A percentile compares a stretch with the other conserved stretches of the same genome.
These are phyloP conservation scores for Pipistrellus nathusii DNA, from an alignment of 2,797 vertebrate genomes.

Conservation along the genomic window DNA sequence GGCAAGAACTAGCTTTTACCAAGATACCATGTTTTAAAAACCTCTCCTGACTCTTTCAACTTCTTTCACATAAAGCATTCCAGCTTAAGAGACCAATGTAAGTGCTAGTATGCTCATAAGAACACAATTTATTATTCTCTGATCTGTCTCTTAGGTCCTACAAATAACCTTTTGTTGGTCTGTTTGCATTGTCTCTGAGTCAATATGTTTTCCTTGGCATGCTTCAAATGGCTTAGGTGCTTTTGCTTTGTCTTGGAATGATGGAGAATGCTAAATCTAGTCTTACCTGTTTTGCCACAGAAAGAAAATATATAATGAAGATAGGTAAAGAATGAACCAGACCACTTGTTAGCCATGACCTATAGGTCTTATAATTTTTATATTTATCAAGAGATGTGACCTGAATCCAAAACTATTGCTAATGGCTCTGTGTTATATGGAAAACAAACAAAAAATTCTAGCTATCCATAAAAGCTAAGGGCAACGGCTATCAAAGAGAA, in stretches of 20 bases:
- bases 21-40: conserved; percentile 36
- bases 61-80: conserved; percentile 21
- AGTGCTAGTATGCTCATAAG: conserved; percentile 39
- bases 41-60: conserved; percentile 46
- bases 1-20: conserved; percentile 4
- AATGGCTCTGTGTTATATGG: background rate
- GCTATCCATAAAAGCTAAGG: background rate
- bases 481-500: background rate
- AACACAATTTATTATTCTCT: conserved; percentile 51
- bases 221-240: background rate
- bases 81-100: conserved; percentile 51
- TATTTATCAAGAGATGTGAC: background rate
- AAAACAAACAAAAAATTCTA: background rate
- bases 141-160: conserved; percentile 40
- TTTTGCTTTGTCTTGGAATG: conserved; percentile 66
- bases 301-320: background rate
- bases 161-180: conserved; percentile 28
- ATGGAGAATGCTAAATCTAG: background rate
- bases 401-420: conserved; percentile 1
- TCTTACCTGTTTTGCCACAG: background rate
- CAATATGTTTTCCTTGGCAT: conserved; percentile 40
- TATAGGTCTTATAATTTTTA: background rate
- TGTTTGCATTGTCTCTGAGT: background rate
- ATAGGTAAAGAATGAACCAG: background rate
- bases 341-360: background rate